A percentile compares a stretch with the other conserved stretches of the same genome.
These are phyloP conservation scores for Zaprionus nigranus DNA, from an alignment of 1,140 invertebrate genomes.

Conservation along the genomic window DNA sequence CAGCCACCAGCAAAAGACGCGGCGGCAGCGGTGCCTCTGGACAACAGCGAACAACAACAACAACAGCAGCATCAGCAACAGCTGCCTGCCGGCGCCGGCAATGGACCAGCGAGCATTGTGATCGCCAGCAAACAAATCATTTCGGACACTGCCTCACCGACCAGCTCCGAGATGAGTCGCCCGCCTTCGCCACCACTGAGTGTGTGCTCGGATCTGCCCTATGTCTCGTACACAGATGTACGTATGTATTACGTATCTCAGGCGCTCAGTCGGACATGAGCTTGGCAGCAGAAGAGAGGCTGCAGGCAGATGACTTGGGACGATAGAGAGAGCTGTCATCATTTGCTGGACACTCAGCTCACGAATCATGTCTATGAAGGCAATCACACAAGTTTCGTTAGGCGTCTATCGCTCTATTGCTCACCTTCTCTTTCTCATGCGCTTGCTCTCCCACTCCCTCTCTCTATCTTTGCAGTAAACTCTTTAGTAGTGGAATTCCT, in stretches of 20 bases:
- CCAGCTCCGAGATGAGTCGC: slow-evolving; percentile 69
- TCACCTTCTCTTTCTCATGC: neutral
- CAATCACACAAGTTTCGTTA: slow-evolving; percentile 68
- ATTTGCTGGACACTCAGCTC: slow-evolving; percentile 62
- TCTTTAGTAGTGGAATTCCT: slow-evolving; percentile 52
- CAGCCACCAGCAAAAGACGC: slow-evolving; percentile 65
- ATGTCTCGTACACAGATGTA: slow-evolving; percentile 97
- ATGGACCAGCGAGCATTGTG: slow-evolving; percentile 67
- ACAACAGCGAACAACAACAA: slow-evolving; percentile 28
- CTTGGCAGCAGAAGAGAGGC: slow-evolving; percentile 7
- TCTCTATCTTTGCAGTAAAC: slow-evolving; percentile 55
- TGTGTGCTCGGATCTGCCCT: slow-evolving; percentile 95
- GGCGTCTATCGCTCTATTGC: slow-evolving; percentile 7
- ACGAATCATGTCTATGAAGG: slow-evolving; percentile 55
- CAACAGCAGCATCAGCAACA: slow-evolving; percentile 17
- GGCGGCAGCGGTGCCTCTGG: slow-evolving; percentile 9
- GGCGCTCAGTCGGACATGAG: slow-evolving; percentile 52
- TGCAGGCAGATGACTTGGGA: neutral
- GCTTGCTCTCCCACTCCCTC: neutral
- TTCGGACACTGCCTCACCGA: slow-evolving; percentile 72
- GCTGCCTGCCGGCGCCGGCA: slow-evolving; percentile 16
- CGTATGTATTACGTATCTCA: slow-evolving; percentile 45
- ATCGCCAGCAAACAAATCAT: slow-evolving; percentile 74
- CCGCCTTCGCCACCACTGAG: slow-evolving; percentile 93
- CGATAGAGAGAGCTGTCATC: slow-evolving; percentile 76